These are phyloP conservation scores for Actinostola sp. DNA, from an alignment of 92 coral and sea anemone species.

Conservation along the genomic window DNA sequence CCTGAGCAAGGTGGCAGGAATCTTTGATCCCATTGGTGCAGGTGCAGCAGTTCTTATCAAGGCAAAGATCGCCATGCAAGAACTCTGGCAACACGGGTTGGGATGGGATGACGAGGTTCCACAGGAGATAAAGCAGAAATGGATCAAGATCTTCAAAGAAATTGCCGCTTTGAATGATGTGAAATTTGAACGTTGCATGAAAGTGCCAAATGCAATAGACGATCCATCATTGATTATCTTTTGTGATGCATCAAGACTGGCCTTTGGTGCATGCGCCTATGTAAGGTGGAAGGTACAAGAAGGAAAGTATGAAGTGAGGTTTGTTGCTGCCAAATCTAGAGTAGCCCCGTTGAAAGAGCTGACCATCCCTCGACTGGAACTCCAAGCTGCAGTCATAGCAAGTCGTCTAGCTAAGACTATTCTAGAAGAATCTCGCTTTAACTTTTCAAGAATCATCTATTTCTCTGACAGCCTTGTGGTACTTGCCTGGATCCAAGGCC, in stretches of 20 bases:
- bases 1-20: too few relatives aligned
- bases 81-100: conserved; percentile 49
- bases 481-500: neutral
- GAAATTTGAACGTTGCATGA: conserved; percentile 23
- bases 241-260: too few relatives aligned
- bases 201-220: conserved; percentile 5
- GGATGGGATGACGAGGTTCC: conserved; percentile 54
- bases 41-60: conserved; percentile 31
- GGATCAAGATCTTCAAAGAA: conserved; percentile 45
- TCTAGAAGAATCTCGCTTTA: too few relatives aligned
- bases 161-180: conserved; percentile 26
- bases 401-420: conserved; percentile 26
- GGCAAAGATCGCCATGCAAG: conserved; percentile 53
- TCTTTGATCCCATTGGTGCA: conserved; percentile 29
- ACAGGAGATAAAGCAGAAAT: too few relatives aligned
- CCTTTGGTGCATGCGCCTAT: too few relatives aligned
- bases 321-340: conserved; percentile 58
- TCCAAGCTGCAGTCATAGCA: conserved; percentile 45
- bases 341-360: conserved; percentile 59
- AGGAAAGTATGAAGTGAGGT: conserved; percentile 29
- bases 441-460: too few relatives aligned
- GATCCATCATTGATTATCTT: too few relatives aligned
- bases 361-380: conserved; percentile 51
- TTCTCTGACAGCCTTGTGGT: too few relatives aligned
- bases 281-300: conserved; percentile 19